Conservation (phyloP, 2,113 vertebrate genomes). For the Pyrgilauda ruficollis region DNA sequence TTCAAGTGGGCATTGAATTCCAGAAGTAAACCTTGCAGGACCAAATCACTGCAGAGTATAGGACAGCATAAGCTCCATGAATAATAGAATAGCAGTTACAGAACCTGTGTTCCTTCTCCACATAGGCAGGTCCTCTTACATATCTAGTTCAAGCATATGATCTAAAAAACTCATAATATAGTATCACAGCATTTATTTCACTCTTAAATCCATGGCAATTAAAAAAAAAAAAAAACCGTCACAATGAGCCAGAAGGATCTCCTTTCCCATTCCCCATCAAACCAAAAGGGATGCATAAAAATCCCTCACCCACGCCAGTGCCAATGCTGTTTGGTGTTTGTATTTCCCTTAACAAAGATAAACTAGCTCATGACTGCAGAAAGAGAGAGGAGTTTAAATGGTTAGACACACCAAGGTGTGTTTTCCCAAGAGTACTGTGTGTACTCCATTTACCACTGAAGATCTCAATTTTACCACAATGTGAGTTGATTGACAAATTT, state of each 20-base stretch:
- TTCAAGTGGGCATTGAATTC: neutral
- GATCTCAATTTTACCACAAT: neutral
- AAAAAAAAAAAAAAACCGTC: neutral
- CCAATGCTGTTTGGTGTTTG: neutral
- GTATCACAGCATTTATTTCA: neutral
- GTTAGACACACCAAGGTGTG: neutral
- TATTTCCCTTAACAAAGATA: neutral
- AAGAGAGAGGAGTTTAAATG: neutral
- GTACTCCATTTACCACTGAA: neutral
- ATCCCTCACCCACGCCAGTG: neutral
- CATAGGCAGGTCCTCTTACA: neutral
- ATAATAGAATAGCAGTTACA: neutral
- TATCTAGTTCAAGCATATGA: neutral
- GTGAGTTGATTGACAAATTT: neutral
- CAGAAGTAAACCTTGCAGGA: neutral
- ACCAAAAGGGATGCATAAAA: neutral
- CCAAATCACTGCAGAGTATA: neutral
- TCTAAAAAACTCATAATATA: neutral
- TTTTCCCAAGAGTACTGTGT: neutral
- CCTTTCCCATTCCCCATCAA: neutral
- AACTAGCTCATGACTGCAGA: neutral
- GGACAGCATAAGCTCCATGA: neutral
- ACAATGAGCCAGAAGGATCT: neutral
- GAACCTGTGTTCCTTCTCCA: neutral
- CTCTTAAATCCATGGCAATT: neutral